These are phyloP conservation scores for Falco biarmicus DNA, from an alignment of 2,797 vertebrate genomes.

Conservation along the genomic window DNA sequence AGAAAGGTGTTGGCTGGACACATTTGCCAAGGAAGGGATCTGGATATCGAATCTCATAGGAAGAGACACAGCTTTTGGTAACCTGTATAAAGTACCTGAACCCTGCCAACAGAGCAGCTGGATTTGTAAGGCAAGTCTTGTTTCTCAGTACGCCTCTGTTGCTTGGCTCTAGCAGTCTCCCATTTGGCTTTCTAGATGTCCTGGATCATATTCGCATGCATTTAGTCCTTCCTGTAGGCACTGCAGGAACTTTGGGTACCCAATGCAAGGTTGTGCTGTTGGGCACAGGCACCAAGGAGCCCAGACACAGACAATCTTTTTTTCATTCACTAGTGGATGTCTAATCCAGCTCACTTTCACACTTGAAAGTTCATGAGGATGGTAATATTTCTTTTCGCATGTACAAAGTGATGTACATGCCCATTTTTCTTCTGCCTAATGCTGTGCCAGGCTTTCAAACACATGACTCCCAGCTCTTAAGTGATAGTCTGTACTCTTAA, in stretches of 20 bases:
- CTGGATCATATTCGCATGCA: neutral
- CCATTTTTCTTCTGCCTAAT: neutral
- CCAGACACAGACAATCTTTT: neutral
- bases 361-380: neutral
- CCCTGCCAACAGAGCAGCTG: neutral
- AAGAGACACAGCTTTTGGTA: rapidly evolving
- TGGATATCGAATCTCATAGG: neutral
- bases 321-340: neutral
- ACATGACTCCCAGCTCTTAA: neutral
- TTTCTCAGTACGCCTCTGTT: neutral
- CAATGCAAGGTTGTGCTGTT: neutral
- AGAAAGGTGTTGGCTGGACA: neutral
- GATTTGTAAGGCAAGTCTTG: neutral
- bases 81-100: neutral
- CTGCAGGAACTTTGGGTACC: neutral
- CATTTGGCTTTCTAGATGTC: neutral
- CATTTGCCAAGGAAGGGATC: neutral
- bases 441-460: neutral
- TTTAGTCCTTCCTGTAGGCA: neutral
- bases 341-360: neutral
- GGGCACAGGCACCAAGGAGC: neutral
- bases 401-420: too few relatives aligned
- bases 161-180: neutral
- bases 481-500: neutral
- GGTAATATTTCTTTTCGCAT: neutral